phyloP scores from a whole-genome alignment of 2,888 invertebrate genomes.

The Brenthis ino region DNA sequence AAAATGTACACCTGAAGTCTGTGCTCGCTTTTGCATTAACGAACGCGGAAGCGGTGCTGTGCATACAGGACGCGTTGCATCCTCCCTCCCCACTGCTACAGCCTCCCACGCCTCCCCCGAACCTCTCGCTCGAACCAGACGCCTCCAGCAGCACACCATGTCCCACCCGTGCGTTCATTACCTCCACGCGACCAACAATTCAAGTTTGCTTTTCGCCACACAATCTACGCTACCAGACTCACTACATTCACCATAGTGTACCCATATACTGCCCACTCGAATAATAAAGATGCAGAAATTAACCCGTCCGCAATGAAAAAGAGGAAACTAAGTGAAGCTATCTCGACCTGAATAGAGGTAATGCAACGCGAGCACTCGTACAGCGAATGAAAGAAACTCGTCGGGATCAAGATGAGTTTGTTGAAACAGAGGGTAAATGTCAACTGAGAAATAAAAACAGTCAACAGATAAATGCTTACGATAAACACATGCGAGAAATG shows the following conservation, averaged over 20 bases:
- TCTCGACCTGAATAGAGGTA: constrained; percentile 78
- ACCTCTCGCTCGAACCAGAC: constrained; percentile 73
- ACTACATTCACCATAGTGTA: constrained; percentile 62
- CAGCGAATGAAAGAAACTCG: constrained; percentile 79
- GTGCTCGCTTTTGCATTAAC: constrained; percentile 81
- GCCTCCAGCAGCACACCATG: constrained; percentile 73
- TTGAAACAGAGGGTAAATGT: constrained; percentile 80
- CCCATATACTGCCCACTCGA: constrained; percentile 76
- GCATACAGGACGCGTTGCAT: constrained; percentile 78
- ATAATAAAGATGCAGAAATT: constrained; percentile 82
- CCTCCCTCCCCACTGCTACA: constrained; percentile 52
- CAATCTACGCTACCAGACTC: constrained; percentile 78
- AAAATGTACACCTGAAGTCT: constrained; percentile 82
- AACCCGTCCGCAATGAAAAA: constrained; percentile 76
- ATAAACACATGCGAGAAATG: constrained; percentile 76
- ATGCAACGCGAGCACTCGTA: constrained; percentile 75
- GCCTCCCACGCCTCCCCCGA: constrained; percentile 47
- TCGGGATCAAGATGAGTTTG: constrained; percentile 65
- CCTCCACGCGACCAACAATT: constrained; percentile 80
- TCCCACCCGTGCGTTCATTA: constrained; percentile 81
- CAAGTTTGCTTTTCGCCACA: constrained; percentile 81
- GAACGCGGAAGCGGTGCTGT: constrained; percentile 81
- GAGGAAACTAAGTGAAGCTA: constrained; percentile 82
- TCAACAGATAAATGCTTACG: constrained; percentile 82
- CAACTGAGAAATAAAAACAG: constrained; percentile 80